Conservation (phyloP, 2,797 vertebrate genomes). For the Melanotaenia boesemani region DNA sequence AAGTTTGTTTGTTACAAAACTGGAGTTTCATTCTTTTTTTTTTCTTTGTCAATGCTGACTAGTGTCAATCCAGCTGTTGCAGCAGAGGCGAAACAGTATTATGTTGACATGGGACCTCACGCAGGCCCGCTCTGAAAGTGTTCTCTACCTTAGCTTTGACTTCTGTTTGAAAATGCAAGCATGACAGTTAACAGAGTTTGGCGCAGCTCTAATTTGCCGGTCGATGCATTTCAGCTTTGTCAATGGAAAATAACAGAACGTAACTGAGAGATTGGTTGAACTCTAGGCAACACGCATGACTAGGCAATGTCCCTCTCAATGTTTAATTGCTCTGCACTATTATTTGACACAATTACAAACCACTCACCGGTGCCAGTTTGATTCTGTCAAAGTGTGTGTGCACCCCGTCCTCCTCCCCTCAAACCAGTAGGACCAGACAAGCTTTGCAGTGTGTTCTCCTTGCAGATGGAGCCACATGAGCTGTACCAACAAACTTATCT, state of each 20-base stretch:
- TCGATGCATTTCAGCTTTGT: constrained; percentile 36
- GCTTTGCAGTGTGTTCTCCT: constrained; percentile 37
- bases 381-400: constrained; percentile 30
- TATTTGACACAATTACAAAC: constrained; percentile 57
- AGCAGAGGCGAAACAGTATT: neutral
- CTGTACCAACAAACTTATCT: neutral
- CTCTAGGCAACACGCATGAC: constrained; percentile 68
- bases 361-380: constrained; percentile 37
- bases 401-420: neutral
- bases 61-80: constrained; percentile 16
- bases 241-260: constrained; percentile 56
- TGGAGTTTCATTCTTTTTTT: neutral
- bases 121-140: constrained; percentile 14
- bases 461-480: constrained; percentile 37
- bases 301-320: constrained; percentile 67
- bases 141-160: constrained; percentile 12
- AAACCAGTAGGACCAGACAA: constrained; percentile 12
- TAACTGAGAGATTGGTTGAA: constrained; percentile 34
- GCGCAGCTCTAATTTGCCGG: constrained; percentile 25
- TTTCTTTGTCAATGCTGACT: constrained; percentile 6
- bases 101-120: neutral
- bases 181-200: constrained; percentile 43
- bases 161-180: neutral
- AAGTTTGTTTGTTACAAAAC: neutral
- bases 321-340: constrained; percentile 66